Percentiles rank a stretch among this genome's conserved stretches.
These are phyloP conservation scores for Anoplius nigerrimus DNA, from an alignment of 2,888 invertebrate species.

Conservation along the genomic window DNA sequence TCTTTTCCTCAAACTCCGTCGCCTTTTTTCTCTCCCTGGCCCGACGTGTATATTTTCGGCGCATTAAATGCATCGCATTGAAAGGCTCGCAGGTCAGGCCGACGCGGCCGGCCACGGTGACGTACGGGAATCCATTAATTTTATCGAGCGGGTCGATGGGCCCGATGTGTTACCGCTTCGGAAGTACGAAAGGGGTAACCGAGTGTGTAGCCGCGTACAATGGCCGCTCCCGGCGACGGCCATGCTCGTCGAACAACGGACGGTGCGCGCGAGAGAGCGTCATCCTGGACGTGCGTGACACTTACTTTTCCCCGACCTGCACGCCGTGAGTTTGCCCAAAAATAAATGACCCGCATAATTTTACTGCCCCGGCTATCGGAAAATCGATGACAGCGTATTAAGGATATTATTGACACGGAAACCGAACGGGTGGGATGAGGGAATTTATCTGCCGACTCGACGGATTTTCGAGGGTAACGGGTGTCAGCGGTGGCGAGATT, in stretches of 20 bases:
- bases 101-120: slow-evolving; percentile 3
- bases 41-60: neutral
- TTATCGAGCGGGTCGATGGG: slow-evolving; percentile 35
- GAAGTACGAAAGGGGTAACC: too few species aligned
- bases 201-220: too few species aligned
- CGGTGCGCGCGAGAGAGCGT: neutral
- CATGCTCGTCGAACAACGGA: neutral
- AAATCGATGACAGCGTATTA: too few species aligned
- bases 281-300: too few species aligned
- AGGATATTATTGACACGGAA: too few species aligned
- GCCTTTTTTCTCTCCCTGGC: neutral
- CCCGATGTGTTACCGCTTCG: slow-evolving; percentile 7
- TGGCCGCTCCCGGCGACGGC: neutral
- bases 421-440: too few species aligned
- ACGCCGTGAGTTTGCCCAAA: slow-evolving; percentile 1
- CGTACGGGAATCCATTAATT: slow-evolving; percentile 40
- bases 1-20: neutral
- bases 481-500: too few species aligned
- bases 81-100: neutral
- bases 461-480: too few species aligned
- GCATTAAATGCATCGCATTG: neutral
- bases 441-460: too few species aligned
- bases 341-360: too few species aligned
- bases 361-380: too few species aligned
- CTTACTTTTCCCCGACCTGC: slow-evolving; percentile 1